Percentiles rank a stretch among this genome's conserved stretches.
Conservation (phyloP, 2,113 vertebrate genomes). For the Ploceus nigricollis region DNA sequence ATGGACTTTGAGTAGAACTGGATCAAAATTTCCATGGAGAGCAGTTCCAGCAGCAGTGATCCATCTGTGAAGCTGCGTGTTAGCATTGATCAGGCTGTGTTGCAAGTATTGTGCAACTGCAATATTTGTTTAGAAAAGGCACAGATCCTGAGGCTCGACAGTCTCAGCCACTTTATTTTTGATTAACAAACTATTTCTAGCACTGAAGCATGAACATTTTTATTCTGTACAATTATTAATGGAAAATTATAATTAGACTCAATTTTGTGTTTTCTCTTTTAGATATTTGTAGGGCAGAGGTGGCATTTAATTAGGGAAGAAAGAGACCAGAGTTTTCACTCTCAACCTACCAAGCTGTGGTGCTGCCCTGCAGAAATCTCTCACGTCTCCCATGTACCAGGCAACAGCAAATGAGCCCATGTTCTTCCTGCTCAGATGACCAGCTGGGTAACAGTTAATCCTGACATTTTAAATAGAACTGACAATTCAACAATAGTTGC, state of each 20-base stretch:
- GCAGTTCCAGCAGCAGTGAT: background rate
- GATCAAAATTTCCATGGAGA: background rate
- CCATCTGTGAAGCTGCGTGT: background rate
- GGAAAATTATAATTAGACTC: background rate
- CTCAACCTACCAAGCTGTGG: background rate
- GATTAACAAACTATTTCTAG: background rate
- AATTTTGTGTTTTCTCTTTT: background rate
- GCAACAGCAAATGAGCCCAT: background rate
- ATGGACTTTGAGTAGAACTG: background rate
- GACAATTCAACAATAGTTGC: background rate
- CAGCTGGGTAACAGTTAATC: slow-evolving; percentile 13
- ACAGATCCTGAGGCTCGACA: background rate
- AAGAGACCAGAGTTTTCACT: background rate
- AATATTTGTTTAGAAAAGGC: slow-evolving; percentile 26
- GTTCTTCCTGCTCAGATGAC: background rate
- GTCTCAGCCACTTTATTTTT: background rate
- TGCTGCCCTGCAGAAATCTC: background rate
- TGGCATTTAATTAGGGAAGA: background rate
- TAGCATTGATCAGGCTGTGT: slow-evolving; percentile 21
- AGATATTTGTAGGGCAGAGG: background rate
- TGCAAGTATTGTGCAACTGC: slow-evolving; percentile 38
- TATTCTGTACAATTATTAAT: background rate
- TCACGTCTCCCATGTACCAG: background rate
- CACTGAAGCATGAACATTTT: background rate
- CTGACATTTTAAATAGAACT: slow-evolving; percentile 11